Base-by-base conservation (phyloP, 2,113 vertebrate genomes). In the Tonatia bakeri region DNA sequence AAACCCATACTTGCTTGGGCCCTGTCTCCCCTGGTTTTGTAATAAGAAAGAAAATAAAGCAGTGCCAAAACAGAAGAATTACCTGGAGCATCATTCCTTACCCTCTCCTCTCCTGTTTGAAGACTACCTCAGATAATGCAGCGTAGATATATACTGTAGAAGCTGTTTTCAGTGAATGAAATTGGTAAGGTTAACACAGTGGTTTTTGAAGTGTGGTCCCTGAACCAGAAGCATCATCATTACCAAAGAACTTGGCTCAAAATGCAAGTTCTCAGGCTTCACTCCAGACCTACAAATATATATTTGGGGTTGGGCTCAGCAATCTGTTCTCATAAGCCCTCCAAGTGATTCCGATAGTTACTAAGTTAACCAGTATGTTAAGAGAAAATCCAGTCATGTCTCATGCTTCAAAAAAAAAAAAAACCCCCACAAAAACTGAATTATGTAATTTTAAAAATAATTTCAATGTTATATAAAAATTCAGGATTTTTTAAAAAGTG, bases 401-500 rank as follows among this genome's bases (percentile, higher is more conserved):
- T 88, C 47, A 43, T n/a, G 16, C 24, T 88, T 80, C 20, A 86
- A 85, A 88, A 92, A 15, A 52, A 17, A 52, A 52, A 15, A 16
- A 72, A 91, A 61, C 3, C n/a, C n/a, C n/a, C n/a, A n/a, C n/a
- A 61, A 61, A 81, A 85, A 88, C 90, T 56, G 72, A 61, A 45
- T 86, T 28, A 83, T 81, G 17, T 76, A 83, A 84, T 16, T 31
- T 90, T 56, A 43, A 64, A 64, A 87, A 45, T 70, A 85, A 82
- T 94, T 72, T 31, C 15, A 90, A n/a, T 90, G 77, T 40, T 90
- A 10, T 84, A 36, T n/a, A n/a, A 90, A 94, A 94, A 85, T 88
- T 85, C 24, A 72, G 22, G n/a, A 6, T 22, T 89, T 94, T 92
- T 50, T 4, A 5, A 52, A 61, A 87, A 59, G 19, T 70, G 1